Conservation (phyloP, 1,140 invertebrate species). For the Tetramorium simillimum region DNA sequence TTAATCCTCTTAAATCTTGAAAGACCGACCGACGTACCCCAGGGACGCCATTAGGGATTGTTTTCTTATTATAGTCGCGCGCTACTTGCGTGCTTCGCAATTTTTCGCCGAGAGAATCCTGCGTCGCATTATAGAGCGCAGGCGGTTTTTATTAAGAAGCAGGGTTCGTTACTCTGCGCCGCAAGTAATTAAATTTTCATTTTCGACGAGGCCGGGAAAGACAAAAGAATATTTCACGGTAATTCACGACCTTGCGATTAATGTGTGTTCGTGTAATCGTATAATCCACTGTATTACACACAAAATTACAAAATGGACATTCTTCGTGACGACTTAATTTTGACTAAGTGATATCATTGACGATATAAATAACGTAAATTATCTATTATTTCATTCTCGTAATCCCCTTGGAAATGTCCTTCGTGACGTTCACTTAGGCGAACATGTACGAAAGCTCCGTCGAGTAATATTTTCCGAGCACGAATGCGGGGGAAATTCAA, state of each 20-base stretch:
- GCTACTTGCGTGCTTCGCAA: conserved; percentile 1
- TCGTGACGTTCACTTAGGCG: conserved; percentile 4
- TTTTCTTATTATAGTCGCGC: conserved; percentile 30
- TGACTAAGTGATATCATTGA: neutral
- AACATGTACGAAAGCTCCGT: neutral
- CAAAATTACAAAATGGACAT: no score
- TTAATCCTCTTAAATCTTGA: conserved; percentile 50
- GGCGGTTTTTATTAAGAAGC: conserved; percentile 25
- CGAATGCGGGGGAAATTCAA: conserved; percentile 1
- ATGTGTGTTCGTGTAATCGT: no score
- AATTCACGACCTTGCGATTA: neutral
- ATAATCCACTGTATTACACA: no score
- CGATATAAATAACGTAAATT: neutral
- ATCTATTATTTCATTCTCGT: neutral
- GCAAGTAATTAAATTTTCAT: conserved; percentile 43
- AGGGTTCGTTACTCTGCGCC: neutral
- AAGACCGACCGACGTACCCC: conserved; percentile 8
- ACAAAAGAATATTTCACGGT: neutral
- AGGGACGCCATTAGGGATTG: conserved; percentile 37
- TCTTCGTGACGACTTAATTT: no score
- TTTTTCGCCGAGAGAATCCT: conserved; percentile 19
- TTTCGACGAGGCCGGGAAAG: neutral
- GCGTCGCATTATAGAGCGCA: neutral
- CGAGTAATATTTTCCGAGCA: neutral
- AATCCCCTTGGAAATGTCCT: neutral